Evolutionary conservation across 2,888 invertebrate species (phyloP), one percentile per base, ranked within the genome.

Genomic region (Hydrotaea diabolus): DNA sequence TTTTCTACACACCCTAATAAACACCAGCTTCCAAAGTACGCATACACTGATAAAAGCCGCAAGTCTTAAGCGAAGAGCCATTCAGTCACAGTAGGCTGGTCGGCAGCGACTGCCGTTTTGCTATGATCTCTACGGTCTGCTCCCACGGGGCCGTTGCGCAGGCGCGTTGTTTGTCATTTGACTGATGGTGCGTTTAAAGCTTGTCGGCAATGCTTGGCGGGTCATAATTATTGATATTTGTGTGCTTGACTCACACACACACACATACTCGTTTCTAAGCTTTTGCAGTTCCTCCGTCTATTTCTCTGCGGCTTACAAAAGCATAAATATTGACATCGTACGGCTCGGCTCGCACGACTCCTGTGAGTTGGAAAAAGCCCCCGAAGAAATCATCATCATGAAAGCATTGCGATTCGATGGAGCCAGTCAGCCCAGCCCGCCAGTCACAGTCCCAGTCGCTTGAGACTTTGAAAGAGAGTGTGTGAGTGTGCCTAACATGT

Each of bases 111-210:
- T 74, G 74, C 13, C 57, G 31, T 17, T 39, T 26, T 39, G n/a
- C 74, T 62, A 74, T 59, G 74, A 59, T 74, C 59, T 85, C 26
- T 23, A 39, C 43, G 57, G 43, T 21, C 49, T 21, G 66, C 78
- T 81, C 84, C 78, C 81, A 69, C 66, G 81, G 76, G 84, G 66
- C 19, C 73, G 66, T 73, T 79, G 31, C 64, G 31, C 76, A 78
- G 49, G 49, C 71, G 77, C 72, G 59, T 79, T 79, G 66, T 80
- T 78, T 76, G 26, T 66, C 59, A 77, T 73, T 62, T 71, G 36
- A 17, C 23, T n/a, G 39, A 64, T 77, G 43, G 69, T 23, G 23
- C 43, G 46, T 69, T 69, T 39, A 46, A n/a, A 69, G 46, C 46
- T 62, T 69, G 73, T 71, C 80, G 71, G 46, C n/a, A n/a, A n/a